These are phyloP conservation scores for Dendrocincla fuliginosa DNA, from an alignment of 2,797 vertebrate genomes.

Conservation along the genomic window DNA sequence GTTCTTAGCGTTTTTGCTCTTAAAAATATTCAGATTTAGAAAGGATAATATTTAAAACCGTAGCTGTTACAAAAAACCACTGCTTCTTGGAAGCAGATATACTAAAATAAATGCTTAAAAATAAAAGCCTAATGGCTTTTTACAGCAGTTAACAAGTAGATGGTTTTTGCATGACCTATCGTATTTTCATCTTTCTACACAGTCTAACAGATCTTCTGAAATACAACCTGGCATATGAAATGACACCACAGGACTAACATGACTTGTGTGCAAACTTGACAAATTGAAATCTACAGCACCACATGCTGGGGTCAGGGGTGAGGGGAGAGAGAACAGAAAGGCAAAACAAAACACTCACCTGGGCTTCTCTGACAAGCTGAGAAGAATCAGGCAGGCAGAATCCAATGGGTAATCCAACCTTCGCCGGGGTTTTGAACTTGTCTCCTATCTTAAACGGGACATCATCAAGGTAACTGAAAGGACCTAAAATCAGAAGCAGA, in stretches of 20 bases:
- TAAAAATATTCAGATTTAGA: neutral
- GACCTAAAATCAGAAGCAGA: conserved; percentile 80
- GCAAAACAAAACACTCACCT: conserved; percentile 77
- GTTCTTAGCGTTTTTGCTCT: neutral
- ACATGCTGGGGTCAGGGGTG: fast-evolving
- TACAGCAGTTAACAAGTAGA: neutral
- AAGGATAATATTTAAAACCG: neutral
- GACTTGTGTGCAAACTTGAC: neutral
- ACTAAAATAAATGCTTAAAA: neutral
- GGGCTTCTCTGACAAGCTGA: conserved; percentile 81
- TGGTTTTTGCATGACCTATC: neutral
- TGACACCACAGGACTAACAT: neutral
- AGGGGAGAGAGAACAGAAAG: neutral
- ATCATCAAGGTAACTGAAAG: conserved; percentile 96
- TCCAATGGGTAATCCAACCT: conserved; percentile 94
- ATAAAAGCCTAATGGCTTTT: neutral
- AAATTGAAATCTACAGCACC: neutral
- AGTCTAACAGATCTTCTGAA: neutral
- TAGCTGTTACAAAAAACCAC: neutral
- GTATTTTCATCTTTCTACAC: neutral
- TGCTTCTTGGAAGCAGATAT: neutral
- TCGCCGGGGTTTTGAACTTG: conserved; percentile 92
- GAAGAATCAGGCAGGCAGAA: conserved; percentile 87
- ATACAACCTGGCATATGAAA: neutral
- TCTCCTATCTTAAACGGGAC: conserved; percentile 98